Evolutionary conservation across 2,113 vertebrate species (phyloP).

Genomic region (Vanacampus margaritifer): DNA sequence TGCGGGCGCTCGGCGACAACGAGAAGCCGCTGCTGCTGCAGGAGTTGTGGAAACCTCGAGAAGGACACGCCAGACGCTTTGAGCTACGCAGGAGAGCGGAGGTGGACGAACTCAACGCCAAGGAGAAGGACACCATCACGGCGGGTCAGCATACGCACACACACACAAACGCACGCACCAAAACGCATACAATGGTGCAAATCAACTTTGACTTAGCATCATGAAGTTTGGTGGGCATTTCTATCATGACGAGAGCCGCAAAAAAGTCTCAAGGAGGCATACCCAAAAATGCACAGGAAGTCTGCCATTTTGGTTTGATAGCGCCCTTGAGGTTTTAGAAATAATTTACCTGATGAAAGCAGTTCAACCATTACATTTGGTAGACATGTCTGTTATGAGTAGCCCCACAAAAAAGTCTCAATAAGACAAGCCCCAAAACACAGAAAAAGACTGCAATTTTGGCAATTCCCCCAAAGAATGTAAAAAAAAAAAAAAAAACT

Average conservation of each 20-base stretch:
- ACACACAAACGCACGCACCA: slow-evolving; percentile 23
- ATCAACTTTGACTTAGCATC: not conserved
- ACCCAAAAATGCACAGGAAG: not conserved
- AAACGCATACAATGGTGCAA: slow-evolving; percentile 6
- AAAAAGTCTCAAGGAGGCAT: not conserved
- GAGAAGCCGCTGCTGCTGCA: slow-evolving; percentile 92
- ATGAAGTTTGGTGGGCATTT: not conserved
- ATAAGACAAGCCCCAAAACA: too few relatives aligned
- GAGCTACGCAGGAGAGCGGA: slow-evolving; percentile 84
- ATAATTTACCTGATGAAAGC: too few relatives aligned
- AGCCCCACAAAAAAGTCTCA: too few relatives aligned
- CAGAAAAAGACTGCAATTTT: too few relatives aligned
- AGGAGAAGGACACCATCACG: slow-evolving; percentile 88
- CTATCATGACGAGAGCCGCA: not conserved
- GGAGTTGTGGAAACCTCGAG: slow-evolving; percentile 91
- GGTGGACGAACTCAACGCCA: slow-evolving; percentile 86
- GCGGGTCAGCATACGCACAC: slow-evolving; percentile 78
- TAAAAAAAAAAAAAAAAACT: too few relatives aligned
- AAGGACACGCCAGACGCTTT: slow-evolving; percentile 87
- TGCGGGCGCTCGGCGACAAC: slow-evolving; percentile 84
- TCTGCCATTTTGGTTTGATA: not conserved
- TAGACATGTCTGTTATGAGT: too few relatives aligned
- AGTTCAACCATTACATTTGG: too few relatives aligned
- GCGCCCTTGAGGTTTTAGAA: too few relatives aligned
- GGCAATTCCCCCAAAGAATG: too few relatives aligned